These are phyloP conservation scores for Plectropomus leopardus DNA, from an alignment of 2,113 vertebrate species.

Conservation along the genomic window DNA sequence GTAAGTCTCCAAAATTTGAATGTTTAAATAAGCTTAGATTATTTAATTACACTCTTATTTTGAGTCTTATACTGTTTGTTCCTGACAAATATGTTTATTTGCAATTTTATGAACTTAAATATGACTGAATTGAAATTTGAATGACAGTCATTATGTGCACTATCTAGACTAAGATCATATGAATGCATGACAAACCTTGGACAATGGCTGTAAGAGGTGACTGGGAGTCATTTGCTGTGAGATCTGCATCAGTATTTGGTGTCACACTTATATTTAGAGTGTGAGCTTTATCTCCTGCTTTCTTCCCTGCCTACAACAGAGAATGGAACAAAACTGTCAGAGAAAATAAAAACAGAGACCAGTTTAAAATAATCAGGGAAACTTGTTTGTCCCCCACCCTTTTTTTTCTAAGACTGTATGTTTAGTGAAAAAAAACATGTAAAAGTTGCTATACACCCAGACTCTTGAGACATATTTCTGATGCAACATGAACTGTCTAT, in stretches of 20 bases:
- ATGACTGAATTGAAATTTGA: background rate
- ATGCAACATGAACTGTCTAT: too few species aligned
- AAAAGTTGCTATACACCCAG: background rate
- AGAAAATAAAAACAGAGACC: background rate
- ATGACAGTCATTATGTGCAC: background rate
- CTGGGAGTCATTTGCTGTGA: conserved; percentile 32
- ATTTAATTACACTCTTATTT: background rate
- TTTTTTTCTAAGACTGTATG: background rate
- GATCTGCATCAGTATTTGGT: conserved; percentile 31
- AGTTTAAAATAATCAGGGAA: background rate
- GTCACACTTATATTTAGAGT: conserved; percentile 65
- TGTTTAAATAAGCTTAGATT: background rate
- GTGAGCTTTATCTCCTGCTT: conserved; percentile 44
- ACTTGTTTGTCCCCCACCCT: background rate
- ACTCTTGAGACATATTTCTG: too few species aligned
- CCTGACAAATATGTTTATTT: background rate
- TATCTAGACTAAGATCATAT: background rate
- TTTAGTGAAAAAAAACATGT: background rate
- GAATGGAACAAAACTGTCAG: background rate
- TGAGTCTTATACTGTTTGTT: background rate
- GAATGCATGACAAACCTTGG: conserved; percentile 64
- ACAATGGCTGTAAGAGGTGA: conserved; percentile 43
- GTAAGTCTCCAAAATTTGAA: background rate
- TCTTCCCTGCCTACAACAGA: conserved; percentile 48
- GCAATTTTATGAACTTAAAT: background rate